Base-by-base conservation (phyloP, 2,797 vertebrate genomes). In the Periparus ater region DNA sequence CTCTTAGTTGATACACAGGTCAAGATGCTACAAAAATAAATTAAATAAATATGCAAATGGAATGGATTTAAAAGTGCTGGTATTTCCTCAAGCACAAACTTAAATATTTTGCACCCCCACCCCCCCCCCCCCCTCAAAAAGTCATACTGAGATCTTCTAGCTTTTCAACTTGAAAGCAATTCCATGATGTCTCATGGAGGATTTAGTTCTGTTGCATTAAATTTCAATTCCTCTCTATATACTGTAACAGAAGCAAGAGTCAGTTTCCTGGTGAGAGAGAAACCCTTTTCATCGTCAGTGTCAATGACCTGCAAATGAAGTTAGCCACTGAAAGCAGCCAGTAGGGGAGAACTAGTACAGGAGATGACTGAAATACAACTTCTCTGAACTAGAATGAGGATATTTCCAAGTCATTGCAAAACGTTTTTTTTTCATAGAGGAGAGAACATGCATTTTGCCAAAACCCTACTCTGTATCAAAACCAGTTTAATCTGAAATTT, bases 61-160 rank as follows among this genome's bases (percentile, higher is more conserved):
- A 74, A 80, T 17, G 6, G 11, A 58, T 67, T 81, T 74, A 3
- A 47, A 84, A 67, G 14, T 23, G 20, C 3, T 66, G 30, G 20
- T 51, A 7, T 51, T 66, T 83, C 65, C 71, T 45, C 22, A 76
- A 83, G 18, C 7, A 70, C 17, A 72, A 83, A 38, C 40, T 44
- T 53, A 47, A 85, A 34, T 76, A 29, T 65, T 62, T 74, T 47
- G 2, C 13, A 40, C 38, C 38, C 38, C 38, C 6, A 3, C 7
- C 3, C 1, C 5, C 32, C 17, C 18, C 19, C 16, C 8, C 2
- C 38, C 38, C 38, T 13, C 6, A 40, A 40, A 11, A 10, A 36
- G 18, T 27, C 25, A 30, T 38, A 16, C 3, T 7, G 47, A 67
- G 11, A 47, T 3, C 9, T 76, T 77, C 17, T 65, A 19, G 5